A percentile compares a stretch with the other conserved stretches of the same genome.
Evolutionary conservation across 2,888 invertebrate genomes (phyloP).

Genomic region (Lithosia quadra): DNA sequence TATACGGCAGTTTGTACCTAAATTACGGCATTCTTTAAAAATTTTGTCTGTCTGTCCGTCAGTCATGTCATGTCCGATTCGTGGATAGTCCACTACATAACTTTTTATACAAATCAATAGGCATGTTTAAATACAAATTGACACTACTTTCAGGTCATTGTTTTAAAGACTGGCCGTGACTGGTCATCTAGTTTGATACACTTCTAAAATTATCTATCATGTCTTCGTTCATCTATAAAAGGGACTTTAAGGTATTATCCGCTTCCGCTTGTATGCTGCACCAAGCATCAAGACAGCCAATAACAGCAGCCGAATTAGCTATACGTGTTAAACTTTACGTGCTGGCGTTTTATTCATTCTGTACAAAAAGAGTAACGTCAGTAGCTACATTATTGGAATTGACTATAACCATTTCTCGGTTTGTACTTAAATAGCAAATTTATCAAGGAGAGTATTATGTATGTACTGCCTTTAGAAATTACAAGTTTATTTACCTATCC

Average conservation of each 20-base stretch:
- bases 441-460: not conserved
- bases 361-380: conserved; percentile 9
- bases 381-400: conserved; percentile 11
- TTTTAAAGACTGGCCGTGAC: no score
- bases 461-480: not conserved
- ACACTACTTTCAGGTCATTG: no score
- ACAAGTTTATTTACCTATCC: not conserved
- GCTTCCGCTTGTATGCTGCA: not conserved
- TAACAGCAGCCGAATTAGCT: conserved; percentile 20
- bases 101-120: no score
- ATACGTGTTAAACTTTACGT: conserved; percentile 17
- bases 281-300: conserved; percentile 10
- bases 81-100: no score
- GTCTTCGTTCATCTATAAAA: not conserved
- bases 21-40: no score
- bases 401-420: conserved; percentile 8
- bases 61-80: no score
- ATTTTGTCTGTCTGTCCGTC: no score
- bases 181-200: no score
- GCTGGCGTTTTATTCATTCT: conserved; percentile 15
- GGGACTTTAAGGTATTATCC: no score
- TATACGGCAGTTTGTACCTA: no score
- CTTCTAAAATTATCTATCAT: no score
- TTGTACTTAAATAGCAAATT: conserved; percentile 2
- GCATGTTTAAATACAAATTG: no score